A percentile compares a stretch with the other conserved stretches of the same genome.
Conservation (phyloP, 2,797 vertebrate genomes). For the Chrysocyon brachyurus region DNA sequence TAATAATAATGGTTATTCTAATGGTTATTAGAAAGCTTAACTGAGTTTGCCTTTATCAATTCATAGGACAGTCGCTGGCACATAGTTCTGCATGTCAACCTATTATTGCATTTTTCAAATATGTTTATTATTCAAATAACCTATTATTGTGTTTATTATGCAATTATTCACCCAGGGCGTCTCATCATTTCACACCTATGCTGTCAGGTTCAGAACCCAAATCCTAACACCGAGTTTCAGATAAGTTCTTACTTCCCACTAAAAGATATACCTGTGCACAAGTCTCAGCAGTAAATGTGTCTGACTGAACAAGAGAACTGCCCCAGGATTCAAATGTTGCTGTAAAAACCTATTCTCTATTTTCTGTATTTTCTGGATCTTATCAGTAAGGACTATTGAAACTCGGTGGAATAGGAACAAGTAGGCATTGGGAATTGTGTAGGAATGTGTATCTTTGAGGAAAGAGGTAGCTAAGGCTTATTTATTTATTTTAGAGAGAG, state of each 20-base stretch:
- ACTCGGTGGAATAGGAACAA: not conserved
- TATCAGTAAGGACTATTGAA: not conserved
- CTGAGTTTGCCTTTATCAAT: not conserved
- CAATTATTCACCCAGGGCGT: not conserved
- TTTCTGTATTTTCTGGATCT: constrained; percentile 22
- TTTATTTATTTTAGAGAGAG: not conserved
- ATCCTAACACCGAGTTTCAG: not conserved
- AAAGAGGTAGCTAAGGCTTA: not conserved
- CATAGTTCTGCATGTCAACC: not conserved
- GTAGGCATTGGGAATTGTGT: not conserved
- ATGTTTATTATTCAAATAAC: not conserved
- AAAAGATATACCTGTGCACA: not conserved
- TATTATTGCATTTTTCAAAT: constrained; percentile 8
- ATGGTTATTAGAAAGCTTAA: not conserved
- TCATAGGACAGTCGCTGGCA: not conserved
- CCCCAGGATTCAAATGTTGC: not conserved
- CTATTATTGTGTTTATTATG: constrained; percentile 1
- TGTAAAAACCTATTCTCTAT: not conserved
- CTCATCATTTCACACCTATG: not conserved
- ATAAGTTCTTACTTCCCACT: not conserved
- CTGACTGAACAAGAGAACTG: not conserved
- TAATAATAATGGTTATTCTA: not conserved
- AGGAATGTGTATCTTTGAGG: not conserved
- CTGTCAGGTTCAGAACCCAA: constrained; percentile 10
- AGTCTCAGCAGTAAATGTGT: not conserved